Conservation (phyloP, 2,113 vertebrate species). For the Manacus vitellinus region DNA sequence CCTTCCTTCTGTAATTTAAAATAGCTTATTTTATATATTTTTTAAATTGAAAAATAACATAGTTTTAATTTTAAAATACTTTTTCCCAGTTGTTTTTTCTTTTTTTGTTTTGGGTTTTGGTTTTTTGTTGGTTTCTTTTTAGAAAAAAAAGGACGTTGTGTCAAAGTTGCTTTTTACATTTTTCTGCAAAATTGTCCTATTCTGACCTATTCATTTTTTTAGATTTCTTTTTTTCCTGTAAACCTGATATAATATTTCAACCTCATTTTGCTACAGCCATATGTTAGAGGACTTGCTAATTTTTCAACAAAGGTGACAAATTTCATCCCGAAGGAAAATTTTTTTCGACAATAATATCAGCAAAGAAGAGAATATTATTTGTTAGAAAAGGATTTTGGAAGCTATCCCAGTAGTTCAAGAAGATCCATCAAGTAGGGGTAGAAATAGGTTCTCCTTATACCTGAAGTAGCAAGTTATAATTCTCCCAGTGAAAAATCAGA, state of each 20-base stretch:
- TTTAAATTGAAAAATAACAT: background rate
- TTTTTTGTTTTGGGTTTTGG: too few relatives aligned
- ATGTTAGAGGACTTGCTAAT: background rate
- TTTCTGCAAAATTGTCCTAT: background rate
- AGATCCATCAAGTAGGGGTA: background rate
- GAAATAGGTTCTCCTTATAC: background rate
- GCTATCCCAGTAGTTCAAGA: background rate
- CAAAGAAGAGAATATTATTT: background rate
- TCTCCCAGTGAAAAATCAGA: background rate
- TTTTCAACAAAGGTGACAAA: background rate
- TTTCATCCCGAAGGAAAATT: background rate
- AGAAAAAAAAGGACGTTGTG: background rate
- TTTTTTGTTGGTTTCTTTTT: background rate
- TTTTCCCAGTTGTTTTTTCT: background rate
- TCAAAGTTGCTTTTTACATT: background rate
- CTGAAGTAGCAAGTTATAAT: background rate
- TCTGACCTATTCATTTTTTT: accelerated
- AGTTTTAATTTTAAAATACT: accelerated
- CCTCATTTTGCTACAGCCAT: background rate
- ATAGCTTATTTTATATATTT: background rate
- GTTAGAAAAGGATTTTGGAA: background rate
- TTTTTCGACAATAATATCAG: background rate
- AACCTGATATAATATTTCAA: background rate
- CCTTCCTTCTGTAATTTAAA: background rate
- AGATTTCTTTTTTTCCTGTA: background rate